Evolutionary conservation across 2,888 invertebrate genomes (phyloP).

Genomic region (Andrena trimmerana): DNA sequence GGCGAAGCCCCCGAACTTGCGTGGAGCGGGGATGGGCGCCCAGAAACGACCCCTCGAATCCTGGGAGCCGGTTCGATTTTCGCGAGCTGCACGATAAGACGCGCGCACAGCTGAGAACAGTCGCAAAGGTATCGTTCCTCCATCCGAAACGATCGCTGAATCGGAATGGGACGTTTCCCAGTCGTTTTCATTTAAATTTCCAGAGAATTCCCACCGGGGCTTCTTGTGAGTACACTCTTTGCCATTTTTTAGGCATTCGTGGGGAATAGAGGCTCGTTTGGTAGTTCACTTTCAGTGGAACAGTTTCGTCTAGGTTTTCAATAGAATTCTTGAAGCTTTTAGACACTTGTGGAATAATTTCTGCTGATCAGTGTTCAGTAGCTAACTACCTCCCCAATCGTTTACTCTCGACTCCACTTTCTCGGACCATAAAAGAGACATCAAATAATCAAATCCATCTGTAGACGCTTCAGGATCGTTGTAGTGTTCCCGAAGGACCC

Average conservation of each 20-base stretch:
- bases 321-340: no score
- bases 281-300: background rate
- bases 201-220: background rate
- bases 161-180: background rate
- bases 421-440: background rate
- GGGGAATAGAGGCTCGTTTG: background rate
- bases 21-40: slow-evolving; percentile 23
- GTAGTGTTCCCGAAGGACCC: background rate
- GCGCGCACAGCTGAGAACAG: slow-evolving; percentile 15
- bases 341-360: no score
- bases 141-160: background rate
- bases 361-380: background rate
- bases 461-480: background rate
- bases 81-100: slow-evolving; percentile 64
- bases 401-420: background rate
- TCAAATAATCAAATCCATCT: background rate
- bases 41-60: slow-evolving; percentile 57
- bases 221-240: no score
- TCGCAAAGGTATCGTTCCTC: background rate
- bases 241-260: background rate
- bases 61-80: slow-evolving; percentile 66
- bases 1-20: slow-evolving; percentile 62
- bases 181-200: background rate
- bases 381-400: background rate
- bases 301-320: no score